Conservation (phyloP, 2,888 invertebrate species). For the Caradrina clavipalpis region DNA sequence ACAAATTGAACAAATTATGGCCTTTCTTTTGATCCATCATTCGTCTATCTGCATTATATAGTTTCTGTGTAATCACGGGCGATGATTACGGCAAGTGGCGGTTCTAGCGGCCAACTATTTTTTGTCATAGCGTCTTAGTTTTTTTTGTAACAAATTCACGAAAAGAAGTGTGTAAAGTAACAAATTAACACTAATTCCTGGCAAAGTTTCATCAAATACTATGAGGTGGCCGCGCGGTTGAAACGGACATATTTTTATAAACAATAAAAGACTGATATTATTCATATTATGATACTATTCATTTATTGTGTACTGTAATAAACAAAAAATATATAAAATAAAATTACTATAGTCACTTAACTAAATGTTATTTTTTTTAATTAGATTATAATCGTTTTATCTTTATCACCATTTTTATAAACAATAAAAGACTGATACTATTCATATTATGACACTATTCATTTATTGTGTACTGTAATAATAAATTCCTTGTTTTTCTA, state of each 20-base stretch:
- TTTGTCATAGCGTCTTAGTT: slow-evolving; percentile 4
- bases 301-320: too few species aligned
- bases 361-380: too few species aligned
- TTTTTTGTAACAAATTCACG: slow-evolving; percentile 5
- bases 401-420: too few species aligned
- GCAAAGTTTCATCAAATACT: slow-evolving; percentile 5
- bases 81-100: slow-evolving; percentile 4
- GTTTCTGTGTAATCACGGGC: slow-evolving; percentile 5
- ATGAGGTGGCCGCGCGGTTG: slow-evolving; percentile 5
- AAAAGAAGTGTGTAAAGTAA: slow-evolving; percentile 4
- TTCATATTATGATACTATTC: too few species aligned
- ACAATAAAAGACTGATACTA: too few species aligned
- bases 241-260: slow-evolving; percentile 2
- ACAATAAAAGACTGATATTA: too few species aligned
- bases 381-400: too few species aligned
- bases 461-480: too few species aligned
- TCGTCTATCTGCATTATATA: slow-evolving; percentile 3
- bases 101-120: slow-evolving; percentile 4
- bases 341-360: too few species aligned
- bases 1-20: slow-evolving; percentile 4
- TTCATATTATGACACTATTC: too few species aligned
- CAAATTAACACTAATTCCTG: slow-evolving; percentile 4
- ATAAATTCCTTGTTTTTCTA: too few species aligned
- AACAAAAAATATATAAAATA: too few species aligned
- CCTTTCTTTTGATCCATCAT: slow-evolving; percentile 5